Conservation (phyloP, 2,113 vertebrate species). For the Poeciliopsis turrubarensis region DNA sequence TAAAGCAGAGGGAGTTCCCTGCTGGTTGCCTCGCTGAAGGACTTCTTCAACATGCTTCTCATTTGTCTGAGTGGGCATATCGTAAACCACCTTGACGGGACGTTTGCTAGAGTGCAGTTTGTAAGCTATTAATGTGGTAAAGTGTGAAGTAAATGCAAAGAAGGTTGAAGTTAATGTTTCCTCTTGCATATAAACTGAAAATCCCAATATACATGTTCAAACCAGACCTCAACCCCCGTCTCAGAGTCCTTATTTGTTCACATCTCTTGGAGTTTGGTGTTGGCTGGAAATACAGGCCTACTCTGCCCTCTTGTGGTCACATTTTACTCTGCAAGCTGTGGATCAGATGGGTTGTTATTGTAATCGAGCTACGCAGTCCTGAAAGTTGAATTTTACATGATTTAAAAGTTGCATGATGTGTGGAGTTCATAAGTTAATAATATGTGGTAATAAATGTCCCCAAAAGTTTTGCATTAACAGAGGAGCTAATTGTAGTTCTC, state of each 20-base stretch:
- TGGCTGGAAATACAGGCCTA: neutral
- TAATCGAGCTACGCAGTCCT: neutral
- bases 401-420: neutral
- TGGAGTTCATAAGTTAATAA: too few species aligned
- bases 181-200: conserved; percentile 79
- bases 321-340: neutral
- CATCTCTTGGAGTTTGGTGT: neutral
- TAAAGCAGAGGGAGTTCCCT: neutral
- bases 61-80: conserved; percentile 23
- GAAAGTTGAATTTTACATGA: neutral
- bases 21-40: neutral
- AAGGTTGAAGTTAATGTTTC: conserved; percentile 57
- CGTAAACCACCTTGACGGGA: conserved; percentile 52
- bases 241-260: conserved; percentile 57
- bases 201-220: conserved; percentile 81
- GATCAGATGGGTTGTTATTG: too few species aligned
- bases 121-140: conserved; percentile 80
- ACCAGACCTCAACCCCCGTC: conserved; percentile 35
- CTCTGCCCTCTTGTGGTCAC: conserved; percentile 41
- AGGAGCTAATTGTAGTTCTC: too few species aligned
- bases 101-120: conserved; percentile 71
- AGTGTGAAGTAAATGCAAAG: conserved; percentile 60
- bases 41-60: conserved; percentile 18
- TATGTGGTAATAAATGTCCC: too few species aligned
- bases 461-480: too few species aligned